Evolutionary conservation across 2,888 invertebrate genomes (phyloP).

Genomic region (Eudemis profundana): DNA sequence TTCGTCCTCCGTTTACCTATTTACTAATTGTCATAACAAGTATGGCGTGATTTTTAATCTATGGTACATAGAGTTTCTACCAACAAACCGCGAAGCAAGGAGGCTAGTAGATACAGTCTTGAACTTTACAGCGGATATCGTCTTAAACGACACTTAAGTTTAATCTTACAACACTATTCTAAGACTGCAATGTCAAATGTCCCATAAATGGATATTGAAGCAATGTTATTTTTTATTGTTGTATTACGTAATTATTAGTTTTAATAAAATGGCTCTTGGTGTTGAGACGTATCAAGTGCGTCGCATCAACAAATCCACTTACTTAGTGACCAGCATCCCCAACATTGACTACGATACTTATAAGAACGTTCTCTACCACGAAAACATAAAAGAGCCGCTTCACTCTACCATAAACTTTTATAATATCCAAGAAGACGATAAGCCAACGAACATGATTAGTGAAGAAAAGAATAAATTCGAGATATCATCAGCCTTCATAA

Average conservation of each 20-base stretch:
- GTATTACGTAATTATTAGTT: slow-evolving; percentile 58
- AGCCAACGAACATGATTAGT: slow-evolving; percentile 51
- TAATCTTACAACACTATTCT: background rate
- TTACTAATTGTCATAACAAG: no score
- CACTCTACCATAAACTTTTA: background rate
- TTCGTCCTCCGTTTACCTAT: no score
- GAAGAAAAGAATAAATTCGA: slow-evolving; percentile 53
- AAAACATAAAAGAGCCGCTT: slow-evolving; percentile 40
- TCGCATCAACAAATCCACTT: slow-evolving; percentile 68
- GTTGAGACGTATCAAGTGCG: slow-evolving; percentile 72
- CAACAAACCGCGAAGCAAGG: no score
- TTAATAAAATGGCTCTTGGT: slow-evolving; percentile 56
- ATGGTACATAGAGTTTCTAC: no score
- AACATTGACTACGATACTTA: slow-evolving; percentile 57
- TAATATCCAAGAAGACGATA: slow-evolving; percentile 11
- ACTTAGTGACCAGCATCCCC: slow-evolving; percentile 67
- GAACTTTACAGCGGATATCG: no score
- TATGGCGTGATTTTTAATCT: no score
- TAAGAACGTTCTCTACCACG: slow-evolving; percentile 31
- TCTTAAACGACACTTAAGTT: no score
- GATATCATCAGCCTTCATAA: slow-evolving; percentile 60
- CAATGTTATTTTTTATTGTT: slow-evolving; percentile 51
- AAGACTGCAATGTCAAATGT: slow-evolving; percentile 23
- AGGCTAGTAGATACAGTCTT: no score
- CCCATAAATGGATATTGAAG: slow-evolving; percentile 29